Conservation (phyloP, 1,140 invertebrate species). For the Drosophila takahashii region DNA sequence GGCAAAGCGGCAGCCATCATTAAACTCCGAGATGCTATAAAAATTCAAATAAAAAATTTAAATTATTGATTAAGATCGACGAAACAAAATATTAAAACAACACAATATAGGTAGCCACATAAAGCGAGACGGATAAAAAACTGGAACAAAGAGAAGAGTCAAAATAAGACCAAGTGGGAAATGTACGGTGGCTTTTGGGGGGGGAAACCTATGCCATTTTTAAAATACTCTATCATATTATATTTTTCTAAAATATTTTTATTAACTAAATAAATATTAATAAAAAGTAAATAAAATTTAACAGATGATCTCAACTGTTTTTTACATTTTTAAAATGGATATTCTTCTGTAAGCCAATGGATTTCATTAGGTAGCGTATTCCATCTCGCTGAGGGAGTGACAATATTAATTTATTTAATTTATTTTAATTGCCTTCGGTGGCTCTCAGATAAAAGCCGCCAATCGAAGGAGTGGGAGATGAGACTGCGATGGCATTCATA, state of each 20-base stretch:
- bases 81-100: constrained; percentile 74
- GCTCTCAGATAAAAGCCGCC: constrained; percentile 73
- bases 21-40: constrained; percentile 68
- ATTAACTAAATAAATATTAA: not conserved
- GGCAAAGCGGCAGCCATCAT: constrained; percentile 51
- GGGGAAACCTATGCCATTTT: not conserved
- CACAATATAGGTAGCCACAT: constrained; percentile 34
- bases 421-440: constrained; percentile 72
- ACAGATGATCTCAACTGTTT: too few relatives aligned
- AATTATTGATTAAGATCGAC: constrained; percentile 81
- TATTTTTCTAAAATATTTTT: too few relatives aligned
- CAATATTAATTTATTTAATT: constrained; percentile 79
- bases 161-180: constrained; percentile 59
- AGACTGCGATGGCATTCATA: constrained; percentile 15
- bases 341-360: too few relatives aligned
- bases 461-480: constrained; percentile 8
- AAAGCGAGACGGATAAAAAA: constrained; percentile 26
- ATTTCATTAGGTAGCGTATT: constrained; percentile 14
- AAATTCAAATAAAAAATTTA: constrained; percentile 82
- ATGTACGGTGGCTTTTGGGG: not conserved
- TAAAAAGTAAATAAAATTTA: too few relatives aligned
- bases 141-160: constrained; percentile 54
- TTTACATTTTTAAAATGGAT: too few relatives aligned
- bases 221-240: constrained; percentile 7
- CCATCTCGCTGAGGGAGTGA: constrained; percentile 52